These are phyloP conservation scores for Stenodema calcarata DNA, from an alignment of 2,888 invertebrate genomes.

Conservation along the genomic window DNA sequence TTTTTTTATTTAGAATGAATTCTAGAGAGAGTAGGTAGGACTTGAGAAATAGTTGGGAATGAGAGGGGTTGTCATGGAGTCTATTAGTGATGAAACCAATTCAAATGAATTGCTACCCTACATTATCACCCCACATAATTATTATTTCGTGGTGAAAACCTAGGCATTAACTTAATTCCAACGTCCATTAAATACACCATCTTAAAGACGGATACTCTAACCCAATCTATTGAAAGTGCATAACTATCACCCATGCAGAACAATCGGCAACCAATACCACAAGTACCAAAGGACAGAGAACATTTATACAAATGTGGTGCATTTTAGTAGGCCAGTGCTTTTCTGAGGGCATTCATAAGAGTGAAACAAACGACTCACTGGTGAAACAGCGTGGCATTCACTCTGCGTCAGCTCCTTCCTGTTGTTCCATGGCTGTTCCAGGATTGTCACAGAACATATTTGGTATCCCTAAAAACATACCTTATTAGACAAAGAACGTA, in stretches of 20 bases:
- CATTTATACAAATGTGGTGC: background rate
- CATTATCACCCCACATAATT: too few species aligned
- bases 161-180: too few species aligned
- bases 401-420: conserved; percentile 53
- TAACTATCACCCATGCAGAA: background rate
- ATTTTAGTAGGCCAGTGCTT: background rate
- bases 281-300: background rate
- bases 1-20: too few species aligned
- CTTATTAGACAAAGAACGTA: too few species aligned
- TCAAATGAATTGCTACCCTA: too few species aligned
- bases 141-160: too few species aligned
- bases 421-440: conserved; percentile 56
- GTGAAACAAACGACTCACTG: background rate
- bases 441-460: conserved; percentile 53
- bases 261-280: too few species aligned
- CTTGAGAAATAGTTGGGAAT: too few species aligned
- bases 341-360: background rate
- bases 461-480: conserved; percentile 51
- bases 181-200: too few species aligned
- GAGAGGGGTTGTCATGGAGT: too few species aligned
- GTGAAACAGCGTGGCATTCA: conserved; percentile 48
- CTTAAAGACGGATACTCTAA: background rate
- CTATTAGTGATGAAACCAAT: too few species aligned
- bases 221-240: background rate
- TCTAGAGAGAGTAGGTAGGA: too few species aligned